Percentiles rank a stretch among this genome's conserved stretches.
Evolutionary conservation across 2,888 invertebrate genomes (phyloP).

Genomic region (Latrodectus elegans): DNA sequence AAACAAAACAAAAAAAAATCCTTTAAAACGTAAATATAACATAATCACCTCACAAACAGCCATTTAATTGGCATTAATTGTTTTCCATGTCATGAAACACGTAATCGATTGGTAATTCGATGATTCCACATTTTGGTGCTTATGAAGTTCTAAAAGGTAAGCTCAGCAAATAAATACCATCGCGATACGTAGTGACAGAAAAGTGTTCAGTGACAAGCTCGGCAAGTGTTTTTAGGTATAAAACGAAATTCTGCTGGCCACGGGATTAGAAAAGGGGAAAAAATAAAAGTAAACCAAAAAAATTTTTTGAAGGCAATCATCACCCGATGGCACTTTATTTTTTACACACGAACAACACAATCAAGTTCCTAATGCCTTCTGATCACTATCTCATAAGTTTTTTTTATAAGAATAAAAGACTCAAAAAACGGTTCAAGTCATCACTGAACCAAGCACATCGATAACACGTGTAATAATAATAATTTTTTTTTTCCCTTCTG

Average conservation of each 20-base stretch:
- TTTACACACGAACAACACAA: constrained; percentile 26
- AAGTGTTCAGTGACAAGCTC: constrained; percentile 27
- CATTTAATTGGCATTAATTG: no score
- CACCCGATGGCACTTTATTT: constrained; percentile 34
- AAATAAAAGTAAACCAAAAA: constrained; percentile 10
- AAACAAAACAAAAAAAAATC: no score
- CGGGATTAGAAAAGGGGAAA: not conserved
- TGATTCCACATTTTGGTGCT: no score
- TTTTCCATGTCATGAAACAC: no score
- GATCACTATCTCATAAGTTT: not conserved
- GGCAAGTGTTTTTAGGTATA: constrained; percentile 11
- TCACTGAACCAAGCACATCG: constrained; percentile 53
- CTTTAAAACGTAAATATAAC: no score
- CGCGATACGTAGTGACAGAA: not conserved
- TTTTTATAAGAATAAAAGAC: constrained; percentile 60
- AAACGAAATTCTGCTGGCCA: not conserved
- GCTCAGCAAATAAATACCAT: not conserved
- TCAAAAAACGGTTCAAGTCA: constrained; percentile 23
- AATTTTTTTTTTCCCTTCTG: constrained; percentile 8
- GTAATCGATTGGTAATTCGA: no score
- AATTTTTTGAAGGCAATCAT: constrained; percentile 15
- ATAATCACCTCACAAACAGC: no score
- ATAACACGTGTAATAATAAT: constrained; percentile 29
- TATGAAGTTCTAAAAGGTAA: not conserved
- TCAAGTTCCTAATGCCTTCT: not conserved